Conservation (phyloP, 1,140 invertebrate genomes). For the Saccostrea cuccullata region DNA sequence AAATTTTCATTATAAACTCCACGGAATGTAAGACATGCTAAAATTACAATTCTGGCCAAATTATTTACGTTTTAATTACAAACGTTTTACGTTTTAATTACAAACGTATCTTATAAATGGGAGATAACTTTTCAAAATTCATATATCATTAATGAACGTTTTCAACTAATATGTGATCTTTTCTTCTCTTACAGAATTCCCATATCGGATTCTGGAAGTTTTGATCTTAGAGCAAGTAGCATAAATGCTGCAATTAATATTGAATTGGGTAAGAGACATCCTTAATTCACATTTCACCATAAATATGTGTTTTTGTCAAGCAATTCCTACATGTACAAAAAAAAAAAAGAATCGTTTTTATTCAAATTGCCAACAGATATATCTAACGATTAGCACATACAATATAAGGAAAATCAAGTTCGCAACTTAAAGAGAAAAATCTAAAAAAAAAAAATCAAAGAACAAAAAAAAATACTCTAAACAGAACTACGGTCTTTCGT, state of each 20-base stretch:
- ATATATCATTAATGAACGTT: not conserved
- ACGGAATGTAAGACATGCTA: not conserved
- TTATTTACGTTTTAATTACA: not conserved
- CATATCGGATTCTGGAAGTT: conserved; percentile 52
- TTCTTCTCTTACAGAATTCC: conserved; percentile 37
- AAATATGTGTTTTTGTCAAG: too few relatives aligned
- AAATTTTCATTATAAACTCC: conserved; percentile 2
- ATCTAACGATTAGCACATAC: too few relatives aligned
- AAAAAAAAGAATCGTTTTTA: too few relatives aligned
- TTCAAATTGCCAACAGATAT: too few relatives aligned
- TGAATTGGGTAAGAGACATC: not conserved
- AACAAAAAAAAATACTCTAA: too few relatives aligned
- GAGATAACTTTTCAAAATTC: too few relatives aligned
- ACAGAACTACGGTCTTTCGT: too few relatives aligned
- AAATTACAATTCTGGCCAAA: not conserved
- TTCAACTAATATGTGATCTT: not conserved
- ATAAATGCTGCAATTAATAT: conserved; percentile 2
- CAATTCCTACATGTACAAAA: too few relatives aligned
- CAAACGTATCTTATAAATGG: not conserved
- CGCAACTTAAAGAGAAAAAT: too few relatives aligned
- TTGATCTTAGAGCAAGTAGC: not conserved
- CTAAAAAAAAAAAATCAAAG: too few relatives aligned
- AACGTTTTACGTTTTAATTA: not conserved
- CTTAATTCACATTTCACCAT: not conserved
- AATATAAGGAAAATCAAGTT: too few relatives aligned